Conservation (phyloP, 30 jellyfish, hydroid and myxozoan genomes). For the Aurelia sp. region DNA sequence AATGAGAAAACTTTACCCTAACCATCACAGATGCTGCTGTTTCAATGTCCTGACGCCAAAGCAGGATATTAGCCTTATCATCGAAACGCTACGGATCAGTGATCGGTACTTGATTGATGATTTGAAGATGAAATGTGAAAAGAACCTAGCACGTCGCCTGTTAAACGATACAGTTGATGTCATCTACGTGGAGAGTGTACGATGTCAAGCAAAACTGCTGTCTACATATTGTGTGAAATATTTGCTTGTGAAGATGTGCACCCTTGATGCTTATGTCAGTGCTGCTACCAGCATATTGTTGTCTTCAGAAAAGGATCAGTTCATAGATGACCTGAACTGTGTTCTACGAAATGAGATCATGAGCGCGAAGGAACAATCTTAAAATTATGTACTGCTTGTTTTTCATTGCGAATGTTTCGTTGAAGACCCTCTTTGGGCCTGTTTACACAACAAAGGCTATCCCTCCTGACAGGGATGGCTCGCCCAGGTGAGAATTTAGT, state of each 20-base stretch:
- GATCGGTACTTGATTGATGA: conserved; percentile 79
- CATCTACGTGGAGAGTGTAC: conserved; percentile 32
- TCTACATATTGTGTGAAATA: conserved; percentile 20
- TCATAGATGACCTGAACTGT: conserved; percentile 6
- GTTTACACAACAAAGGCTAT: no score
- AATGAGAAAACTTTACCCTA: background rate
- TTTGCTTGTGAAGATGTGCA: conserved; percentile 16
- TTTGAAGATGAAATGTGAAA: conserved; percentile 69
- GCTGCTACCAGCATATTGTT: background rate
- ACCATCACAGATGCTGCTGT: background rate
- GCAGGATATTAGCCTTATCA: background rate
- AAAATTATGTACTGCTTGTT: no score
- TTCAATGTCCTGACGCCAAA: background rate
- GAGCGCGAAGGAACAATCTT: no score
- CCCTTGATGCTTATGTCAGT: conserved; percentile 21
- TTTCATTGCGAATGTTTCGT: no score
- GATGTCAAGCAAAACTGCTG: conserved; percentile 17
- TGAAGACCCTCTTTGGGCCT: no score
- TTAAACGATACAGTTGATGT: conserved; percentile 60
- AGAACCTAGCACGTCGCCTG: conserved; percentile 11
- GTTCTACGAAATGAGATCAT: conserved; percentile 9
- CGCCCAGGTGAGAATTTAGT: no score
- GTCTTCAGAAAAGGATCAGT: conserved; percentile 15
- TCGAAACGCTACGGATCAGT: conserved; percentile 52
- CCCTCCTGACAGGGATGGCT: no score